phyloP scores from a whole-genome alignment of 2,797 vertebrate genomes.

The Argentina silus region DNA sequence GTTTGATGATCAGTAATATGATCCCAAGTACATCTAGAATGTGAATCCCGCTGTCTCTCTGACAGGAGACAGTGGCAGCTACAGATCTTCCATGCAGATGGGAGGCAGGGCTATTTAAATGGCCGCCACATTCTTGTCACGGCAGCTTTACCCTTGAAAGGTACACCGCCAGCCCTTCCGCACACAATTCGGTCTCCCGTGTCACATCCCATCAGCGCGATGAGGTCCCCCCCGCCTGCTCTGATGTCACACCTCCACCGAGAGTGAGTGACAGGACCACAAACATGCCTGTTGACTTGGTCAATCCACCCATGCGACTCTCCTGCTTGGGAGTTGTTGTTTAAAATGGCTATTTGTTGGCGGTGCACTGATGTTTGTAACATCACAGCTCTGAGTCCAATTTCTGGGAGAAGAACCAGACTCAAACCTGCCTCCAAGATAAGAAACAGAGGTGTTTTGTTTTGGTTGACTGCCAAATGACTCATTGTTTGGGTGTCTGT shows the following conservation, averaged over 20 bases:
- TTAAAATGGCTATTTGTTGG: background rate
- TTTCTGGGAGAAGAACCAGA: background rate
- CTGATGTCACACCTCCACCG: slow-evolving; percentile 45
- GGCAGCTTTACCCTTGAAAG: slow-evolving; percentile 17
- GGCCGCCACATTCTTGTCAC: slow-evolving; percentile 7
- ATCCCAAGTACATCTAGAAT: no score
- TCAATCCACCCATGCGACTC: slow-evolving; percentile 44
- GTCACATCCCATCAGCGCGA: slow-evolving; percentile 32
- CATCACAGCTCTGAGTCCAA: background rate
- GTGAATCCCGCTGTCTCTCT: background rate
- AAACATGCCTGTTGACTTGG: slow-evolving; percentile 51
- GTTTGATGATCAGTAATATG: no score
- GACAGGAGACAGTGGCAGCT: background rate
- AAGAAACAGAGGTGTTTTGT: background rate
- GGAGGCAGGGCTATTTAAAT: slow-evolving; percentile 9
- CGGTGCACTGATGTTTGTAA: background rate
- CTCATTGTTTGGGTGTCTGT: slow-evolving; percentile 2
- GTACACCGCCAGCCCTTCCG: background rate
- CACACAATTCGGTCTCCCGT: slow-evolving; percentile 12
- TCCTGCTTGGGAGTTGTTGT: background rate
- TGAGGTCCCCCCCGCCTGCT: slow-evolving; percentile 16
- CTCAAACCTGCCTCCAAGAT: background rate
- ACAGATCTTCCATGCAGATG: slow-evolving; percentile 1
- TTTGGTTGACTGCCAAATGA: background rate
- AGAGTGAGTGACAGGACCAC: slow-evolving; percentile 43